Evolutionary conservation across 2,888 invertebrate species (phyloP).

Genomic region (Ctena decussata): DNA sequence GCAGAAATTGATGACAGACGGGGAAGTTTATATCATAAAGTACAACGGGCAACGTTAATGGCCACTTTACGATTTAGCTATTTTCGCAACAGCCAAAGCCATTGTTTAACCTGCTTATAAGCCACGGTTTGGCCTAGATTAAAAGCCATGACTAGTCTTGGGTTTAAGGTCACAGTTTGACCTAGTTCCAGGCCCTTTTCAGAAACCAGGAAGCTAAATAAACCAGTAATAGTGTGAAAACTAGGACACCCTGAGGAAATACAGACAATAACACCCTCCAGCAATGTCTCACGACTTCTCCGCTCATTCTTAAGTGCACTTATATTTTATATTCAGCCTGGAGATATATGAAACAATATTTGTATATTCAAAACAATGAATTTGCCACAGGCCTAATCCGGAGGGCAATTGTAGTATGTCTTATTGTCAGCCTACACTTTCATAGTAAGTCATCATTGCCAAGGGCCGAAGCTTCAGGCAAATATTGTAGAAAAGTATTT

Average conservation of each 20-base stretch:
- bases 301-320: not conserved
- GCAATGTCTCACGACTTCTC: not conserved
- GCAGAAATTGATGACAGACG: too few relatives aligned
- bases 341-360: slow-evolving; percentile 13
- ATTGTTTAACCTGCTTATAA: too few relatives aligned
- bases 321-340: slow-evolving; percentile 14
- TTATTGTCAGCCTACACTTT: not conserved
- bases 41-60: too few relatives aligned
- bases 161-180: too few relatives aligned
- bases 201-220: not conserved
- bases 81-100: too few relatives aligned
- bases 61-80: too few relatives aligned
- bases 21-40: too few relatives aligned
- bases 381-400: slow-evolving; percentile 57
- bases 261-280: not conserved
- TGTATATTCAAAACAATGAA: slow-evolving; percentile 20
- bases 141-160: too few relatives aligned
- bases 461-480: not conserved
- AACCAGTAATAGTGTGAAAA: not conserved
- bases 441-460: not conserved
- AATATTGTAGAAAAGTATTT: not conserved
- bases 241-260: not conserved
- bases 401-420: slow-evolving; percentile 34
- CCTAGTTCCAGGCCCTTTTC: not conserved
- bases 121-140: too few relatives aligned